Evolutionary conservation across 2,888 invertebrate genomes (phyloP), one percentile per base, ranked within the genome.

Genomic region (Idaea dimidiata): DNA sequence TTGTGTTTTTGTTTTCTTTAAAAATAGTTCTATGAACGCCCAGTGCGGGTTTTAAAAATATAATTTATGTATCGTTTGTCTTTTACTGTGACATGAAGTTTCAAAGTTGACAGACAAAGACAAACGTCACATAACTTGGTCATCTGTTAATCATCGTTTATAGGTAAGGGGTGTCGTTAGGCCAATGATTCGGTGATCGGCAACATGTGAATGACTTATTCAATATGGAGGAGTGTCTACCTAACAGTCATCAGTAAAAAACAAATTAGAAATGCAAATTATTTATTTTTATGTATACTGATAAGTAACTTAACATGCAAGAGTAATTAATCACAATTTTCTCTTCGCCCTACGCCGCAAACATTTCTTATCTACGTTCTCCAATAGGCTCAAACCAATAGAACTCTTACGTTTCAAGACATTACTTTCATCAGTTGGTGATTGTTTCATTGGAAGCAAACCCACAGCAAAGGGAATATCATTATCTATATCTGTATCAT

Each of bases 391-490:
- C 14, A 73, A 65, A 63, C 86, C 83, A 55, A 75, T 70, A 0
- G 81, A 72, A 57, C 73, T 79, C 77, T 83, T 86, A 59, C 88
- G 81, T 74, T 91, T 91, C 54, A 84, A 72, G 61, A 82, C 67
- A 73, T 74, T 77, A 4, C 68, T 73, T 16, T 86, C 82, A 63
- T 87, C 88, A 6, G 71, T 67, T 1, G 76, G 62, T 0, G 79
- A 71, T 62, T 87, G 84, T 70, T 89, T 91, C 17, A 89, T 71
- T 5, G 92, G 91, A 24, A 89, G 81, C 61, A 91, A 72, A 0
- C 91, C 91, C 8, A 92, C 91, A n/a, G 92, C 91, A 69, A 79
- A 91, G 0, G 92, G 92, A 65, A 92, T 90, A 63, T 90, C 82
- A 64, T 87, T 84, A 60, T 83, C 82, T 59, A 83, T 71, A 31